Evolutionary conservation across 2,113 vertebrate species (phyloP).

Genomic region (Gymnobelideus leadbeateri): DNA sequence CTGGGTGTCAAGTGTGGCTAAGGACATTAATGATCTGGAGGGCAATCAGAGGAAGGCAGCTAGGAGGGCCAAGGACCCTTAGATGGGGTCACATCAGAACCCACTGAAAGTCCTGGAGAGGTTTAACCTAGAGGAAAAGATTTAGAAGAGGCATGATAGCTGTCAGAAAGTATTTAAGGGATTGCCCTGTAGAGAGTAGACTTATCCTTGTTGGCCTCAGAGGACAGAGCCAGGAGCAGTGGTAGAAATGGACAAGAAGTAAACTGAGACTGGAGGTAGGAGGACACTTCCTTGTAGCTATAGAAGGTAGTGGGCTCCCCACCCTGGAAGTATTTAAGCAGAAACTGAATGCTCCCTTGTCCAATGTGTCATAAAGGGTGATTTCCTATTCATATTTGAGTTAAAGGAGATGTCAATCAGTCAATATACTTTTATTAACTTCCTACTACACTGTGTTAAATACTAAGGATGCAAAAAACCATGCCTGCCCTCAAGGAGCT

Average conservation of each 20-base stretch:
- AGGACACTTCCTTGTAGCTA: neutral
- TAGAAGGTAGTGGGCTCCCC: neutral
- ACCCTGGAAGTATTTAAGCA: neutral
- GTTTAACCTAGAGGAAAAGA: neutral
- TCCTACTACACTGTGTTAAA: neutral
- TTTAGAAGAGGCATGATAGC: neutral
- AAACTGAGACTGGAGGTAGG: neutral
- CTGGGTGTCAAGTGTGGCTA: neutral
- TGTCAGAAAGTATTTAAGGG: neutral
- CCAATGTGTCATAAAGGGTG: neutral
- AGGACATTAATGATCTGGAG: neutral
- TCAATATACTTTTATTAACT: neutral
- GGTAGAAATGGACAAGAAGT: neutral
- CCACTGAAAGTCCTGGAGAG: neutral
- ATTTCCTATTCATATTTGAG: neutral
- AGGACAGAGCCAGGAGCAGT: neutral
- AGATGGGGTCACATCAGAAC: neutral
- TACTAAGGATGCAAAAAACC: neutral
- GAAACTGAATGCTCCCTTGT: neutral
- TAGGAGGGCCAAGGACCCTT: neutral
- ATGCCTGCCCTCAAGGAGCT: neutral
- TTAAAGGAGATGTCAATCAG: neutral
- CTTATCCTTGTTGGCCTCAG: neutral
- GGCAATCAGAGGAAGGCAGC: neutral
- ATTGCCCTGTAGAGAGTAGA: neutral